These are phyloP conservation scores for Acronicta aceris DNA, from an alignment of 2,888 invertebrate species.

Conservation along the genomic window DNA sequence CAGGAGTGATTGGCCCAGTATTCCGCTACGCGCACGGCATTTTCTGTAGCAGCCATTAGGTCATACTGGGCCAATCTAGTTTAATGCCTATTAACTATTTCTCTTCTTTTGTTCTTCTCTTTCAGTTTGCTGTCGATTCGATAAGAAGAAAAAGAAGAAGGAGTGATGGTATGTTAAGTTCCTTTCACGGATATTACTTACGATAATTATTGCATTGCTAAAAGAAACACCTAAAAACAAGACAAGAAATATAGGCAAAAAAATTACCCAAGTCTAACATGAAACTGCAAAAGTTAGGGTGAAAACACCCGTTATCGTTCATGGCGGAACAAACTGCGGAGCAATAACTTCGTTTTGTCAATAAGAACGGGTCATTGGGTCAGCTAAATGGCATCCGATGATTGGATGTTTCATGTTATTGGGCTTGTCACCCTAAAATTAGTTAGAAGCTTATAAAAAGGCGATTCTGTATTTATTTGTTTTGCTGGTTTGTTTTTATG, in stretches of 20 bases:
- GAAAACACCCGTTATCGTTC: conserved; percentile 43
- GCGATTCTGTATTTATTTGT: conserved; percentile 17
- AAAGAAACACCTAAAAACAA: conserved; percentile 24
- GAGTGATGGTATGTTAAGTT: too few species aligned
- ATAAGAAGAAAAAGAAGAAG: too few species aligned
- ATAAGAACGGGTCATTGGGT: conserved; percentile 53
- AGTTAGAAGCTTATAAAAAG: conserved; percentile 32
- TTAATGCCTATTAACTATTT: too few species aligned
- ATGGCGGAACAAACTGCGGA: conserved; percentile 45
- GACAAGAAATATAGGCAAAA: conserved; percentile 14
- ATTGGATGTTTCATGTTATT: conserved; percentile 50
- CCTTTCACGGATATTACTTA: neutral
- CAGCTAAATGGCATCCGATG: conserved; percentile 44
- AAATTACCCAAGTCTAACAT: conserved; percentile 30
- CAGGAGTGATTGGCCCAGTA: too few species aligned
- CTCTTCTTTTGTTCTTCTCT: too few species aligned
- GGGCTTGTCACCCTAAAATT: conserved; percentile 45
- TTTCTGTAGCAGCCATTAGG: too few species aligned
- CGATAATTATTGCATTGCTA: conserved; percentile 17
- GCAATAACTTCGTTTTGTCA: conserved; percentile 49
- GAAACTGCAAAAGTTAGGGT: conserved; percentile 40
- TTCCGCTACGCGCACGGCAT: too few species aligned
- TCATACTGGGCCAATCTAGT: too few species aligned
- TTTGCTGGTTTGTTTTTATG: conserved; percentile 12
- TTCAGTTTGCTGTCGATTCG: too few species aligned